These are phyloP conservation scores for Trichonephila clavata DNA, from an alignment of 1,140 invertebrate genomes.

Conservation along the genomic window DNA sequence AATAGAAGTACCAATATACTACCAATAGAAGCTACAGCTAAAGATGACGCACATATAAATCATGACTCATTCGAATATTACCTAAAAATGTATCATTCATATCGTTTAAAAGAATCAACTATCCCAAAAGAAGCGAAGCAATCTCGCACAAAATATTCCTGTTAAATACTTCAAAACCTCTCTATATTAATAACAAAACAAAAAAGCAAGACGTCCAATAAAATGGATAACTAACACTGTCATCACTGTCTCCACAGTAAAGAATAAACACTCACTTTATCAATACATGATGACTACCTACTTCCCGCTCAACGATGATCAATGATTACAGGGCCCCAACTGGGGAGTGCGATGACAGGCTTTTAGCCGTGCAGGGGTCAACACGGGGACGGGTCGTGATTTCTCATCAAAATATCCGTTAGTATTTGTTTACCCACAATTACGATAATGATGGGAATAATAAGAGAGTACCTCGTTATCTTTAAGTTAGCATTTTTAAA, in stretches of 20 bases:
- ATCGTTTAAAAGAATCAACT: too few relatives aligned
- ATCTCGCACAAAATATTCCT: background rate
- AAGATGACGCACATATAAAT: too few relatives aligned
- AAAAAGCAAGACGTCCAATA: background rate
- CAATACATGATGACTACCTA: background rate
- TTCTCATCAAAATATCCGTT: background rate
- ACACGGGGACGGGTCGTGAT: background rate
- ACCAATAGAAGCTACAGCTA: too few relatives aligned
- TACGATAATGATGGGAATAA: constrained; percentile 50
- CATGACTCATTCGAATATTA: too few relatives aligned
- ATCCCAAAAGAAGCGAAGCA: too few relatives aligned
- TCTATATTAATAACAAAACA: background rate
- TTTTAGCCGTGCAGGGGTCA: background rate
- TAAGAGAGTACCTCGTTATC: constrained; percentile 6
- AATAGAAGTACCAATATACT: too few relatives aligned
- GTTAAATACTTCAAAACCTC: too few relatives aligned
- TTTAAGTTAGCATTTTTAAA: background rate
- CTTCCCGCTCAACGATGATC: background rate
- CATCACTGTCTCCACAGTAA: background rate
- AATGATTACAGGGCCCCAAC: background rate
- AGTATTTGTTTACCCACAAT: constrained; percentile 44
- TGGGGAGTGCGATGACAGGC: background rate
- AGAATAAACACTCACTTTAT: constrained; percentile 38
- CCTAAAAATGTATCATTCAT: too few relatives aligned
- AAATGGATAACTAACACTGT: background rate